A percentile compares a stretch with the other conserved stretches of the same genome.
Evolutionary conservation across 1,140 invertebrate species (phyloP).

Genomic region (Pachypeltis micranthus): DNA sequence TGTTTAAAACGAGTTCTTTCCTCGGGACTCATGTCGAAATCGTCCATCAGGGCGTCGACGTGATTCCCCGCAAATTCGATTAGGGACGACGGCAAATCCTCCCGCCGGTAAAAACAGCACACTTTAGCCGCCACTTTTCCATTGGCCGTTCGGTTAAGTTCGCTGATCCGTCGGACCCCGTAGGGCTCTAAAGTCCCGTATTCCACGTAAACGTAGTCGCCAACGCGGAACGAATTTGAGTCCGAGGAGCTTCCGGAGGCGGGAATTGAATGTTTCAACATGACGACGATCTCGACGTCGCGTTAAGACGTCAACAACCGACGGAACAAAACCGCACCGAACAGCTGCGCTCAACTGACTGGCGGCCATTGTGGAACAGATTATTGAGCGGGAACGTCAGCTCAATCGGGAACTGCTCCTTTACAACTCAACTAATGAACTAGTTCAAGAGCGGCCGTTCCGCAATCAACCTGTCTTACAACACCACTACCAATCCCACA

Average conservation of each 20-base stretch:
- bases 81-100: background rate
- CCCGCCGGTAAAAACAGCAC: background rate
- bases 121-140: background rate
- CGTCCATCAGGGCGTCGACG: background rate
- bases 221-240: background rate
- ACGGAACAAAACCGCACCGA: too few relatives aligned
- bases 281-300: background rate
- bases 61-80: background rate
- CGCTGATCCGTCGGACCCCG: background rate
- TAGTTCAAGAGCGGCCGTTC: too few relatives aligned
- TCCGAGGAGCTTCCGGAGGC: too few relatives aligned
- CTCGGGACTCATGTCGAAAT: background rate
- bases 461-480: too few relatives aligned
- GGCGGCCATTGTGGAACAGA: too few relatives aligned
- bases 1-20: background rate
- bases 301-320: background rate
- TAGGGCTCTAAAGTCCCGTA: background rate
- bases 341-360: too few relatives aligned
- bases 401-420: too few relatives aligned
- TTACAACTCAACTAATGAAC: too few relatives aligned
- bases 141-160: background rate
- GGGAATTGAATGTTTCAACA: too few relatives aligned
- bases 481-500: too few relatives aligned
- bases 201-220: background rate
- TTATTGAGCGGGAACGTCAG: too few relatives aligned